These are phyloP conservation scores for Drosophila differens DNA, from an alignment of 2,888 invertebrate genomes.

Conservation along the genomic window DNA sequence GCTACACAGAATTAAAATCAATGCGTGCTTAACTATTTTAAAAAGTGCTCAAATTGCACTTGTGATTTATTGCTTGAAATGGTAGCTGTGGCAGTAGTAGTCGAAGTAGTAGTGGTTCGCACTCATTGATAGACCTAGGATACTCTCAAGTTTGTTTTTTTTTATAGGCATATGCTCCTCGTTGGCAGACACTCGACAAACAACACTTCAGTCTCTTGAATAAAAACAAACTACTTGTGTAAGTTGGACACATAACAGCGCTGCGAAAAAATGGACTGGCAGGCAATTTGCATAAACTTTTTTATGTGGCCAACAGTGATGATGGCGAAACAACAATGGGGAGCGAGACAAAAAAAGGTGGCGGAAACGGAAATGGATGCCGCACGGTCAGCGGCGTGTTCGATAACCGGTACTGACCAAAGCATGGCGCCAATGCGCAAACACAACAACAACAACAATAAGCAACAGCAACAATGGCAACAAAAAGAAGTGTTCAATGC, in stretches of 20 bases:
- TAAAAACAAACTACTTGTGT: conserved; percentile 44
- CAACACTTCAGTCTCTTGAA: conserved; percentile 30
- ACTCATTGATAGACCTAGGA: neutral
- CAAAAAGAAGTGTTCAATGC: conserved; percentile 53
- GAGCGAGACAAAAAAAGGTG: conserved; percentile 35
- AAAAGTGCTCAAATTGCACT: neutral
- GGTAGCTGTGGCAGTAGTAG: neutral
- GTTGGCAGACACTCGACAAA: conserved; percentile 27
- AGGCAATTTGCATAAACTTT: conserved; percentile 69
- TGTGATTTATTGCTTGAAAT: neutral
- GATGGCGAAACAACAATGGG: conserved; percentile 26
- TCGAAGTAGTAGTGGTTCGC: no score
- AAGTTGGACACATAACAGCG: conserved; percentile 8
- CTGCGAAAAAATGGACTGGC: conserved; percentile 21
- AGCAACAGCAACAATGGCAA: conserved; percentile 31
- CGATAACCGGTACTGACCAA: conserved; percentile 48
- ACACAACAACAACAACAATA: conserved; percentile 38
- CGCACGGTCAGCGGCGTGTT: conserved; percentile 63
- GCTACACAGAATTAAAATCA: neutral
- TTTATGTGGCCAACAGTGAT: conserved; percentile 45
- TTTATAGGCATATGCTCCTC: conserved; percentile 10
- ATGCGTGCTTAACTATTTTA: neutral
- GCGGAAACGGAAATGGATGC: conserved; percentile 76
- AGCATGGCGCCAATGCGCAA: conserved; percentile 57
- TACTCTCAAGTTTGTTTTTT: neutral